Conservation (phyloP, 2,797 vertebrate genomes). For the Falco concolor region DNA sequence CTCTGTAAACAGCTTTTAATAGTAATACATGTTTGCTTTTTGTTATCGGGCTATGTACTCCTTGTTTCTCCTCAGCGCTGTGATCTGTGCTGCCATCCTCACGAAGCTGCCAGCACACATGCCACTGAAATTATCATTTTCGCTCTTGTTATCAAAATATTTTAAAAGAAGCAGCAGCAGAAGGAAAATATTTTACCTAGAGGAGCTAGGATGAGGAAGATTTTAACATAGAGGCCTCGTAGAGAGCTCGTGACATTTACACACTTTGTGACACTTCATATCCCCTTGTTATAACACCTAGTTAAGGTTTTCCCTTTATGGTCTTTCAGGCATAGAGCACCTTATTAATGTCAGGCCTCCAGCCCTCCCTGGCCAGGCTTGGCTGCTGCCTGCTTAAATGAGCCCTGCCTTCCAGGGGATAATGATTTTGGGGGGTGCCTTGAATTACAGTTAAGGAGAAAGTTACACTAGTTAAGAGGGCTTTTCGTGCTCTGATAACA, state of each 20-base stretch:
- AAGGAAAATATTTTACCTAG: neutral
- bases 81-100: neutral
- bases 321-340: constrained; percentile 45
- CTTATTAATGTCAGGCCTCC: constrained; percentile 52
- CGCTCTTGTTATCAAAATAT: neutral
- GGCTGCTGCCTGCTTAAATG: neutral
- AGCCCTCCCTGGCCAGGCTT: neutral
- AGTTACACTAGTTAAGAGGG: neutral
- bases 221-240: neutral
- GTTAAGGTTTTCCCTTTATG: constrained; percentile 63
- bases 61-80: neutral
- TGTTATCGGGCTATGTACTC: neutral
- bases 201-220: neutral
- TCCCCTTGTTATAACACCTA: constrained; percentile 60
- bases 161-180: neutral
- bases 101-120: neutral
- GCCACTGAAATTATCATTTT: neutral
- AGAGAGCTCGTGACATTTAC: neutral
- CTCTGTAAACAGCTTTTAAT: constrained; percentile 18
- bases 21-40: neutral
- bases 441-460: neutral
- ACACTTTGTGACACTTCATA: constrained; percentile 35
- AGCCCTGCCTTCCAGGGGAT: constrained; percentile 10
- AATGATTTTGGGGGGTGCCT: neutral
- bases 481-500: constrained; percentile 36